Percentiles rank a stretch among this genome's conserved stretches.
Conservation (phyloP, 2,888 invertebrate genomes). For the Sphaeridia pumilis region DNA sequence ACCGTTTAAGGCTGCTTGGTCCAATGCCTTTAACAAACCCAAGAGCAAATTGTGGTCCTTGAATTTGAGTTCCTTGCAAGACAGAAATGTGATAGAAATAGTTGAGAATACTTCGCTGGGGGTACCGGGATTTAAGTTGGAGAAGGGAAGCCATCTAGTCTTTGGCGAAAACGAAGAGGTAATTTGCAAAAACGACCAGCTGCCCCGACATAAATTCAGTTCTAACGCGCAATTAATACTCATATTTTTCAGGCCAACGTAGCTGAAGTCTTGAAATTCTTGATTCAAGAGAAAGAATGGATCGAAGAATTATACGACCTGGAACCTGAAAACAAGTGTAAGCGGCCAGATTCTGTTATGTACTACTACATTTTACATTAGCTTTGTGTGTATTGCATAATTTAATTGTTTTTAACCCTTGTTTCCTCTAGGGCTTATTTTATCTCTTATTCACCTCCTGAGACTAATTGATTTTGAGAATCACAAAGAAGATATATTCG, state of each 20-base stretch:
- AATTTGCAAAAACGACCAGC: too few relatives aligned
- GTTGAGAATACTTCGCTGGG: neutral
- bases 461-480: conserved; percentile 54
- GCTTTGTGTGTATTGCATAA: neutral
- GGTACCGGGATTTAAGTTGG: neutral
- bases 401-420: conserved; percentile 29
- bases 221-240: too few relatives aligned
- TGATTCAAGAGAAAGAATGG: conserved; percentile 59
- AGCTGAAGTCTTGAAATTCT: too few relatives aligned
- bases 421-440: conserved; percentile 70
- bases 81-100: neutral
- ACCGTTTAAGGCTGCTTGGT: conserved; percentile 17
- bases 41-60: conserved; percentile 23
- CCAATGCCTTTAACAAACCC: conserved; percentile 19
- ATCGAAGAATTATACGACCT: conserved; percentile 66
- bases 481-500: conserved; percentile 50
- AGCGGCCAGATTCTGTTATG: too few relatives aligned
- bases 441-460: conserved; percentile 68
- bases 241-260: too few relatives aligned
- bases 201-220: too few relatives aligned
- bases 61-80: neutral
- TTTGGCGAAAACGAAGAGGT: conserved; percentile 15
- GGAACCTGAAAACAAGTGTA: conserved; percentile 89
- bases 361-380: too few relatives aligned
- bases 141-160: conserved; percentile 20